phyloP scores from a whole-genome alignment of 2,113 vertebrate species.

The Cinclus mexicanus region DNA sequence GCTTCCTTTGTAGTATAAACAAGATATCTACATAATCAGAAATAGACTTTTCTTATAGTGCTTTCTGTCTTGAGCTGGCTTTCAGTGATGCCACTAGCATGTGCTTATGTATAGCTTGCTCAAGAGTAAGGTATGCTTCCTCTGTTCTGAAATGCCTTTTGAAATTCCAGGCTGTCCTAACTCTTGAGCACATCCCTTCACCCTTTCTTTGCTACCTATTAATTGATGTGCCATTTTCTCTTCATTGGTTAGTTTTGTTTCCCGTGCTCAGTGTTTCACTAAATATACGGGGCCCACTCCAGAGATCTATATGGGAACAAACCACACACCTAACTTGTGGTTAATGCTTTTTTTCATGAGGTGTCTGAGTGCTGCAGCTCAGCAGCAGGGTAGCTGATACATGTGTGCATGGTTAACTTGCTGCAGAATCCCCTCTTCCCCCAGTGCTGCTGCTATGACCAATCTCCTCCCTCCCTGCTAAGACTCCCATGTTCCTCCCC shows the following conservation, averaged over 20 bases:
- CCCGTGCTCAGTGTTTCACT: not conserved
- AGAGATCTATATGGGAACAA: not conserved
- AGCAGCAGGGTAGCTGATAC: not conserved
- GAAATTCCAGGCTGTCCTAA: not conserved
- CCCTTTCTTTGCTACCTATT: not conserved
- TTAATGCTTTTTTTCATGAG: not conserved
- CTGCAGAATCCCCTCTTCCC: not conserved
- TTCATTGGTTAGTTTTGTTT: not conserved
- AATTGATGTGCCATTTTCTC: not conserved
- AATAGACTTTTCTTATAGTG: not conserved
- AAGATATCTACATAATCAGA: not conserved
- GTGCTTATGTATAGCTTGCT: not conserved
- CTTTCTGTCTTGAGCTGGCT: not conserved
- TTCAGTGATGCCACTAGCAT: not conserved
- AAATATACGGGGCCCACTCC: not conserved
- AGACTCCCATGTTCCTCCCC: not conserved
- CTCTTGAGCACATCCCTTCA: not conserved
- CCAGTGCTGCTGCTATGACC: not conserved
- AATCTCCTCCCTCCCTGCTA: not conserved
- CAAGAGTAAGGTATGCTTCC: not conserved
- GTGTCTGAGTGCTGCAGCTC: not conserved
- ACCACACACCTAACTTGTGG: not conserved
- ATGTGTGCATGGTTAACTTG: fast-evolving
- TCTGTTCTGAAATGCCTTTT: not conserved
- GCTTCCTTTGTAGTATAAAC: not conserved